phyloP scores from a whole-genome alignment of 2,888 invertebrate species.

The Synergus japonicus region DNA sequence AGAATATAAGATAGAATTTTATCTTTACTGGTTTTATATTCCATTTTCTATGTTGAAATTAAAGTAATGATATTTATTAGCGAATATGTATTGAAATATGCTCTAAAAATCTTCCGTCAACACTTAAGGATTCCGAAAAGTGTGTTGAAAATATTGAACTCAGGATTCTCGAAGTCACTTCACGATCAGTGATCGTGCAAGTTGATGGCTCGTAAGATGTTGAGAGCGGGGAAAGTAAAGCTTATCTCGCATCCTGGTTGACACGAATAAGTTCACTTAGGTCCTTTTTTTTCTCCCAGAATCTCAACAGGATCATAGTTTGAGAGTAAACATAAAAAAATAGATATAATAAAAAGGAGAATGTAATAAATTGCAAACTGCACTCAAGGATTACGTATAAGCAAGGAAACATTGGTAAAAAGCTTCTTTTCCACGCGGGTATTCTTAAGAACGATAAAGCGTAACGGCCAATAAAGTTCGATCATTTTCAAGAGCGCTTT shows the following conservation, averaged over 20 bases:
- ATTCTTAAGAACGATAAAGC: neutral
- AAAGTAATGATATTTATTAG: too few relatives aligned
- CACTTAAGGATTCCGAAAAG: neutral
- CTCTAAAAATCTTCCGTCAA: neutral
- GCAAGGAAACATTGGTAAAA: neutral
- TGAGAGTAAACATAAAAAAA: neutral
- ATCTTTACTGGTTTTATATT: too few relatives aligned
- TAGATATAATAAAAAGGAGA: neutral
- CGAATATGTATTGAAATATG: too few relatives aligned
- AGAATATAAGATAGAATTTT: too few relatives aligned
- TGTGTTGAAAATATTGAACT: conserved; percentile 1
- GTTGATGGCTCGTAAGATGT: conserved; percentile 30
- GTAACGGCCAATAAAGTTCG: neutral
- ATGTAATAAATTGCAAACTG: neutral
- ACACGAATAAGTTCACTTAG: conserved; percentile 8
- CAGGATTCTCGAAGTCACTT: neutral
- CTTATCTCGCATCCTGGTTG: conserved; percentile 10
- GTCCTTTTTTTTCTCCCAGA: neutral
- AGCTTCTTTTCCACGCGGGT: neutral
- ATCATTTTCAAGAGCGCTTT: conserved; percentile 1
- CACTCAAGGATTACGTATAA: conserved; percentile 2
- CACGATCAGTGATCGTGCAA: conserved; percentile 3
- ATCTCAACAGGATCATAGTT: neutral
- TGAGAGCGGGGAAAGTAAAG: neutral
- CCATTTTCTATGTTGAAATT: too few relatives aligned